These are phyloP conservation scores for Sciaenops ocellatus DNA, from an alignment of 2,797 vertebrate species.

Conservation along the genomic window DNA sequence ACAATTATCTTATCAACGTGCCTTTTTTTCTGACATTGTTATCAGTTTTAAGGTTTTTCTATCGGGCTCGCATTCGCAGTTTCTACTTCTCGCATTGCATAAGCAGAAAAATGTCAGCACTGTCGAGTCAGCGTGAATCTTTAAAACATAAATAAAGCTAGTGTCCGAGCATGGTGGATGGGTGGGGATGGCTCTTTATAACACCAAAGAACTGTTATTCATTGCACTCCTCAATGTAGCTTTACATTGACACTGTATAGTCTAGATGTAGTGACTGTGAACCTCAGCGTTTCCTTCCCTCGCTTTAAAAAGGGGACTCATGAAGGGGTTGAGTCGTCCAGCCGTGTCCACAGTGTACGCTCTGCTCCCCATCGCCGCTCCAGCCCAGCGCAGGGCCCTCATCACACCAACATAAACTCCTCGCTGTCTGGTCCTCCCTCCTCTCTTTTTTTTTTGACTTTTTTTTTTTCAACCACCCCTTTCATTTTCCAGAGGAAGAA, in stretches of 20 bases:
- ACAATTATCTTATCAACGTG: conserved; percentile 2
- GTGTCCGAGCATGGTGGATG: conserved; percentile 62
- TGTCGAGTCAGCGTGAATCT: conserved; percentile 69
- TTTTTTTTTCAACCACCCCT: conserved; percentile 66
- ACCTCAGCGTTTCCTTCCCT: conserved; percentile 83
- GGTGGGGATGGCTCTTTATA: conserved; percentile 70
- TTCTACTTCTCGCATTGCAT: conserved; percentile 33
- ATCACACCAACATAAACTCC: conserved; percentile 80
- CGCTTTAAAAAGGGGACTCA: conserved; percentile 71
- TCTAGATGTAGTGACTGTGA: conserved; percentile 90
- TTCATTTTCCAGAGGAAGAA: conserved; percentile 83
- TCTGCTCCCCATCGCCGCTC: conserved; percentile 73
- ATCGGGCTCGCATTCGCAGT: background rate
- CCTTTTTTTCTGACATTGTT: background rate
- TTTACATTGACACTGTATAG: conserved; percentile 88
- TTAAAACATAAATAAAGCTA: conserved; percentile 77
- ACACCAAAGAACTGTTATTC: conserved; percentile 73
- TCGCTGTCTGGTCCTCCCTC: conserved; percentile 75
- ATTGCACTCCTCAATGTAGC: conserved; percentile 70
- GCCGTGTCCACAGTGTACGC: conserved; percentile 72
- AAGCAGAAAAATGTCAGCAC: conserved; percentile 46
- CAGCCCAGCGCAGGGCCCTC: conserved; percentile 79
- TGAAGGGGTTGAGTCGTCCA: conserved; percentile 71
- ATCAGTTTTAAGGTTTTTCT: conserved; percentile 29
- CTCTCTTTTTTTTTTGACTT: conserved; percentile 22